These are phyloP conservation scores for Acanthornis magna DNA, from an alignment of 2,797 vertebrate genomes.

Conservation along the genomic window DNA sequence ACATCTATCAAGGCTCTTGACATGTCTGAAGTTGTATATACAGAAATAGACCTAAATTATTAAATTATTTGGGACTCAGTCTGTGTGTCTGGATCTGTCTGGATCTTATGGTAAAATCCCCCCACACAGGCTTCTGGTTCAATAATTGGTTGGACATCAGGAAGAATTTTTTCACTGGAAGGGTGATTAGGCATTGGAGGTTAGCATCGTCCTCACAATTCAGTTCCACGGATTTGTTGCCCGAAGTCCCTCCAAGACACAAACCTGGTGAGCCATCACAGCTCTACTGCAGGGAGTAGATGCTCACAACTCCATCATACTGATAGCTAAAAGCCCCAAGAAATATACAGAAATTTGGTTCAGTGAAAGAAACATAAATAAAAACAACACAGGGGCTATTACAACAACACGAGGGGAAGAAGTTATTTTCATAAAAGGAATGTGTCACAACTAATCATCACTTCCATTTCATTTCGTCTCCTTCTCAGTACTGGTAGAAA, in stretches of 20 bases:
- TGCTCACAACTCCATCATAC: not conserved
- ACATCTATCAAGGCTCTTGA: not conserved
- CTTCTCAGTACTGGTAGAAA: not conserved
- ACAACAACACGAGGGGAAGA: not conserved
- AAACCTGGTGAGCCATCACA: not conserved
- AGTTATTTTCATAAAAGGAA: slow-evolving; percentile 13
- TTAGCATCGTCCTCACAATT: not conserved
- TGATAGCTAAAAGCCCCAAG: not conserved
- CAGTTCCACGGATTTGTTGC: not conserved
- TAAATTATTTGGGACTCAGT: not conserved
- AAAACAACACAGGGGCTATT: not conserved
- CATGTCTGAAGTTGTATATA: not conserved
- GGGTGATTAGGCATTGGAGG: not conserved
- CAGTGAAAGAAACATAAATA: not conserved
- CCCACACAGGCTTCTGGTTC: not conserved
- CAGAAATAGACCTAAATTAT: not conserved
- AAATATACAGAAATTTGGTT: not conserved
- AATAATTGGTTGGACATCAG: not conserved
- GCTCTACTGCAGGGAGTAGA: not conserved
- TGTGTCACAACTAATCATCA: slow-evolving; percentile 13
- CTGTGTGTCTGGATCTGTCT: not conserved
- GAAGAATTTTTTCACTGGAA: not conserved
- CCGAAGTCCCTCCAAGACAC: not conserved
- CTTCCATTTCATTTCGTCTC: not conserved
- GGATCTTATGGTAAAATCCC: not conserved